Evolutionary conservation across 1,140 invertebrate genomes (phyloP).

Genomic region (Pseudomyrmex flavicornis): DNA sequence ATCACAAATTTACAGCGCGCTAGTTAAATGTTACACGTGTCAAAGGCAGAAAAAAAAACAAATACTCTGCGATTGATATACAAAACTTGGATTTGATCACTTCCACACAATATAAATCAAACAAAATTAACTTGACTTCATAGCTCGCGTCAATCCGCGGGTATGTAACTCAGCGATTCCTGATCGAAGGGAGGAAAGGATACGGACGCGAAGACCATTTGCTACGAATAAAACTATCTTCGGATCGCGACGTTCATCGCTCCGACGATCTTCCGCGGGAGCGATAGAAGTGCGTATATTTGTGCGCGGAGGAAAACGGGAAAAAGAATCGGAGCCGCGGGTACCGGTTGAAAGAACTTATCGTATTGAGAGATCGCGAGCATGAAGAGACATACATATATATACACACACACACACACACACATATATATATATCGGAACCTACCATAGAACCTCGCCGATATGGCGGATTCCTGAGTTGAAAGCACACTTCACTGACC

Average conservation of each 20-base stretch:
- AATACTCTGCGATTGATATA: neutral
- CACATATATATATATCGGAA: slow-evolving; percentile 48
- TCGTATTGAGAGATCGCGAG: slow-evolving; percentile 72
- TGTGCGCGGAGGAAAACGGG: slow-evolving; percentile 64
- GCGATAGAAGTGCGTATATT: slow-evolving; percentile 20
- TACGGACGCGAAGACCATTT: slow-evolving; percentile 60
- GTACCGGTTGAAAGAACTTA: slow-evolving; percentile 72
- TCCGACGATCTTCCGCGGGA: slow-evolving; percentile 61
- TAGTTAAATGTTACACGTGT: neutral
- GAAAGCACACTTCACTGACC: slow-evolving; percentile 54
- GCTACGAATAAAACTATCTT: slow-evolving; percentile 69
- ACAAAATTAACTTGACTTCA: no score
- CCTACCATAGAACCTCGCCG: slow-evolving; percentile 43
- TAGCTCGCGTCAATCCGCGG: neutral
- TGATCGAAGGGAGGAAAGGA: slow-evolving; percentile 8
- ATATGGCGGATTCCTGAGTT: slow-evolving; percentile 64
- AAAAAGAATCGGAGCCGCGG: slow-evolving; percentile 53
- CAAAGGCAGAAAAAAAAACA: no score
- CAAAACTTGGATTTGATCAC: no score
- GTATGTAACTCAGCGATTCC: slow-evolving; percentile 16
- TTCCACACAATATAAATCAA: no score
- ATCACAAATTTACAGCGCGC: neutral
- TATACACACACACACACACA: neutral
- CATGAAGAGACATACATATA: slow-evolving; percentile 62
- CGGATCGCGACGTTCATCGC: slow-evolving; percentile 65